These are phyloP conservation scores for Cosmorhoe ocellata DNA, from an alignment of 2,888 invertebrate species.

Conservation along the genomic window DNA sequence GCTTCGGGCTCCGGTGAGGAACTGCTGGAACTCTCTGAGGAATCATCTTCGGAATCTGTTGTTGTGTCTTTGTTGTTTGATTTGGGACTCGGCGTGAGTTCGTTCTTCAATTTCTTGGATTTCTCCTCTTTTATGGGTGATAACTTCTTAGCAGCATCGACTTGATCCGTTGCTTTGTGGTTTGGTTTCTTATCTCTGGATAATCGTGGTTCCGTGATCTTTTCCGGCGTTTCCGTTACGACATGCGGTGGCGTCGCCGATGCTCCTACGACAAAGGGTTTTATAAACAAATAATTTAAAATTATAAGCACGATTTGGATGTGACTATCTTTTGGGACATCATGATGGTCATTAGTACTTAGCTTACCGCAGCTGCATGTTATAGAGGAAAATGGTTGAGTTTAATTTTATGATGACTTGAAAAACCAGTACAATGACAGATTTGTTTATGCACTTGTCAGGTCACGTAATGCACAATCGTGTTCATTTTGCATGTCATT, in stretches of 20 bases:
- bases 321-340: not conserved
- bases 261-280: constrained; percentile 47
- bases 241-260: constrained; percentile 67
- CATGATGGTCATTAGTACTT: not conserved
- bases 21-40: constrained; percentile 53
- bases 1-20: constrained; percentile 54
- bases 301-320: not conserved
- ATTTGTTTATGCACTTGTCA: not conserved
- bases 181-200: constrained; percentile 64
- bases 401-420: not conserved
- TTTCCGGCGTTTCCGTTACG: constrained; percentile 67
- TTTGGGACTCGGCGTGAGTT: constrained; percentile 64
- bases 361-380: not conserved
- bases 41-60: constrained; percentile 66
- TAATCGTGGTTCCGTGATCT: constrained; percentile 53
- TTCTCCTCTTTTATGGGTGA: constrained; percentile 64
- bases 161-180: constrained; percentile 58
- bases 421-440: not conserved
- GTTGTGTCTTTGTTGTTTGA: constrained; percentile 63
- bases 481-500: not conserved
- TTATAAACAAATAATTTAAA: not conserved
- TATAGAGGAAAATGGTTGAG: not conserved
- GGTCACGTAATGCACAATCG: not conserved
- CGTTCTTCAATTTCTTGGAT: constrained; percentile 53
- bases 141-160: constrained; percentile 59